These are phyloP conservation scores for Hesperia comma DNA, from an alignment of 2,888 invertebrate species.

Conservation along the genomic window DNA sequence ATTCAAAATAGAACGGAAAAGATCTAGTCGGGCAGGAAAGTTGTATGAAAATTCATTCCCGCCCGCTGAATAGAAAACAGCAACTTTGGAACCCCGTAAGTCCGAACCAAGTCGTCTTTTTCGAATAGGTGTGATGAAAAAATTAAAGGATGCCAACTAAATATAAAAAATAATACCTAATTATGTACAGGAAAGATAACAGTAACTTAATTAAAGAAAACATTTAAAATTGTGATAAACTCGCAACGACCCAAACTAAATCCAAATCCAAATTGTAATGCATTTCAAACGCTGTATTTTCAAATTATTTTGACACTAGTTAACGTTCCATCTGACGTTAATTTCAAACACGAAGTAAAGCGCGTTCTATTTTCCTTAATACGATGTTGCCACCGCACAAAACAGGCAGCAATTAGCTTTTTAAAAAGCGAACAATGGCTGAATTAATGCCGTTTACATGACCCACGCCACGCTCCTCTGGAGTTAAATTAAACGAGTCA, in stretches of 20 bases:
- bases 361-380: conserved; percentile 36
- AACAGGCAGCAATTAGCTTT: conserved; percentile 36
- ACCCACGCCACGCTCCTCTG: conserved; percentile 42
- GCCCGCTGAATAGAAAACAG: too few species aligned
- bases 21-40: too few species aligned
- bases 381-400: conserved; percentile 37
- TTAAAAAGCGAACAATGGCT: conserved; percentile 47
- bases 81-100: too few species aligned
- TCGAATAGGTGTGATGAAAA: too few species aligned
- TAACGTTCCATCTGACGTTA: conserved; percentile 21
- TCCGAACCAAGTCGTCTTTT: too few species aligned
- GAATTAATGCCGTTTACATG: conserved; percentile 43
- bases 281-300: background rate
- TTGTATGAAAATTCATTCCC: too few species aligned
- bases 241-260: background rate
- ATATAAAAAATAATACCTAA: too few species aligned
- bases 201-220: background rate
- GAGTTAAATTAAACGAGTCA: conserved; percentile 49
- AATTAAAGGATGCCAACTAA: too few species aligned
- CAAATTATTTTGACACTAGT: conserved; percentile 19
- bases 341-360: conserved; percentile 26
- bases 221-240: background rate
- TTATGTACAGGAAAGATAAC: background rate
- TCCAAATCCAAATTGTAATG: background rate
- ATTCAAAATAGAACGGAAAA: too few species aligned